A percentile compares a stretch with the other conserved stretches of the same genome.
These are phyloP conservation scores for Craseonycteris thonglongyai DNA, from an alignment of 2,113 vertebrate species.

Conservation along the genomic window DNA sequence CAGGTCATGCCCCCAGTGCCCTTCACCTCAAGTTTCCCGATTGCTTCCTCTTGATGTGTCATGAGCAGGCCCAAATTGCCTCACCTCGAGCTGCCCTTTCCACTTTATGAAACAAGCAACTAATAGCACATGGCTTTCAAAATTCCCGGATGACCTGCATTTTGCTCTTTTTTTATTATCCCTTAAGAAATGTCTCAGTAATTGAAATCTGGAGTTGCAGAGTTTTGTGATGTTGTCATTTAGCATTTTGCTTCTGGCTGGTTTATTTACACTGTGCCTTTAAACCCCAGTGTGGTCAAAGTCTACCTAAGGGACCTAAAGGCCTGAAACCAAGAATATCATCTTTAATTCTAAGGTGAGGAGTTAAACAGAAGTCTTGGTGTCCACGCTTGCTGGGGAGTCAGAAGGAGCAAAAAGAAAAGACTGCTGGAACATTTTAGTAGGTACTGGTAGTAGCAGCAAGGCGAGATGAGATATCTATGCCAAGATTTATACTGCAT, in stretches of 20 bases:
- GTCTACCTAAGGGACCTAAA: not conserved
- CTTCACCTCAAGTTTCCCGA: constrained; percentile 54
- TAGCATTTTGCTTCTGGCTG: constrained; percentile 49
- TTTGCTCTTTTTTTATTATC: constrained; percentile 53
- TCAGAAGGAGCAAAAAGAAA: not conserved
- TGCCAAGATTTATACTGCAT: not conserved
- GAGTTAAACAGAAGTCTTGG: not conserved
- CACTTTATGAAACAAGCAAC: constrained; percentile 47
- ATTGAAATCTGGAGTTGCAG: constrained; percentile 53
- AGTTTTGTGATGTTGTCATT: constrained; percentile 58
- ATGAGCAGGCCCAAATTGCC: constrained; percentile 26
- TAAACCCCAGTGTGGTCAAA: not conserved
- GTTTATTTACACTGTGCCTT: constrained; percentile 30
- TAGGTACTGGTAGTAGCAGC: not conserved
- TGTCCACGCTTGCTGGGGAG: not conserved
- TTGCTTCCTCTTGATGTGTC: constrained; percentile 29
- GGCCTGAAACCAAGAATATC: not conserved
- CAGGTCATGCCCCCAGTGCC: constrained; percentile 8
- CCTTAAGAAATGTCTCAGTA: constrained; percentile 49
- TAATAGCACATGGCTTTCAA: constrained; percentile 31
- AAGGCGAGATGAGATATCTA: not conserved
- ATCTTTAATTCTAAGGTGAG: not conserved
- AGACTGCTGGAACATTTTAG: not conserved
- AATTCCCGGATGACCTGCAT: constrained; percentile 34
- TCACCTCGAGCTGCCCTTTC: constrained; percentile 61